Conservation (phyloP, 2,888 invertebrate genomes). For the Spialia ferax region DNA sequence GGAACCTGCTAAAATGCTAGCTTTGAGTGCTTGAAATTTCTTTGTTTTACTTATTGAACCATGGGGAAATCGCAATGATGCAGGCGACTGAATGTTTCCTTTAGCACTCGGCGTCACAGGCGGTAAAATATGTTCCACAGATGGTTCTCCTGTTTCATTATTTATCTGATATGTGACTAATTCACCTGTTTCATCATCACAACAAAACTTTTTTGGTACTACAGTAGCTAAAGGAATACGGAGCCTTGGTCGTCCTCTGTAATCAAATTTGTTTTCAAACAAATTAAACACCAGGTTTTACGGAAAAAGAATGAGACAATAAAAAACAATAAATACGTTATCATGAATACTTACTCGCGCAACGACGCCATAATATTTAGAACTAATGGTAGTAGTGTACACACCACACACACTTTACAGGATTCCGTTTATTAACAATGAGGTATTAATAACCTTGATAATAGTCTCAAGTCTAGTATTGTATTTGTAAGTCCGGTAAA, state of each 20-base stretch:
- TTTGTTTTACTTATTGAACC: conserved; percentile 65
- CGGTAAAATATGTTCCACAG: conserved; percentile 49
- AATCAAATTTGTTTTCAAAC: neutral
- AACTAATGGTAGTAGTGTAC: too few species aligned
- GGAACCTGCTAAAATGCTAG: conserved; percentile 69
- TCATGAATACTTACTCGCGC: too few species aligned
- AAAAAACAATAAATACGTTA: too few species aligned
- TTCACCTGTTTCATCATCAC: conserved; percentile 86
- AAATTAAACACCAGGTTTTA: neutral
- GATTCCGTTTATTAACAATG: too few species aligned
- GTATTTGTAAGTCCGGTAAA: too few species aligned
- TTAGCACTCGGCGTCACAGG: conserved; percentile 20
- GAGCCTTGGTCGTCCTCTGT: conserved; percentile 2
- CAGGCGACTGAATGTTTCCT: conserved; percentile 2
- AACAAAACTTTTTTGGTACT: conserved; percentile 57
- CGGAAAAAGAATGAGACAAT: too few species aligned
- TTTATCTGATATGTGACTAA: conserved; percentile 71
- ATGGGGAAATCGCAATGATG: conserved; percentile 59
- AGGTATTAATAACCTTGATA: too few species aligned
- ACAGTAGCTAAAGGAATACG: conserved; percentile 21
- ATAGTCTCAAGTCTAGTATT: too few species aligned
- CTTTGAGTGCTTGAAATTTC: conserved; percentile 68
- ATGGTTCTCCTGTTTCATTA: conserved; percentile 84
- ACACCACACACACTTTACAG: too few species aligned
- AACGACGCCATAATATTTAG: too few species aligned